These are phyloP conservation scores for Petromus typicus DNA, from an alignment of 2,113 vertebrate genomes.

Conservation along the genomic window DNA sequence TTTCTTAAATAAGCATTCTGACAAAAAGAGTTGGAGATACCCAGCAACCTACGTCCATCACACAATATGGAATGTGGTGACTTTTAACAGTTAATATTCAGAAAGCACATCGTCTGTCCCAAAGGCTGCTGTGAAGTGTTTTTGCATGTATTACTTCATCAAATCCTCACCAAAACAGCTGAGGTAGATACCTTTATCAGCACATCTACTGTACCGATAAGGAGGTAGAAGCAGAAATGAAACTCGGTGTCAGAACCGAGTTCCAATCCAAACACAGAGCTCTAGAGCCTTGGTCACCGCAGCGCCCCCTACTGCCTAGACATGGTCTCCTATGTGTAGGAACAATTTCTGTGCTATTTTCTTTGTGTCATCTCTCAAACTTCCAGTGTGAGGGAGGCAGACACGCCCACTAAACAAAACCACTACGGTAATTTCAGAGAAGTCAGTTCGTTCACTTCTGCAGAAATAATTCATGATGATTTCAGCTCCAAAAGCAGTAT, in stretches of 20 bases:
- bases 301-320: no score
- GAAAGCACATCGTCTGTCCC: background rate
- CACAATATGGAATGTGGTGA: background rate
- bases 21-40: slow-evolving; percentile 29
- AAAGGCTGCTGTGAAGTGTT: background rate
- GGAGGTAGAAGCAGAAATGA: background rate
- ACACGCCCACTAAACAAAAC: background rate
- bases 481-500: background rate
- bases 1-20: slow-evolving; percentile 19
- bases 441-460: background rate
- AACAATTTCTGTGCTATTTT: background rate
- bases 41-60: background rate
- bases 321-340: no score
- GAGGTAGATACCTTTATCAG: background rate
- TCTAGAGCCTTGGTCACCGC: background rate
- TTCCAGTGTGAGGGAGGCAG: background rate
- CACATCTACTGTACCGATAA: background rate
- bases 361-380: background rate
- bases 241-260: background rate
- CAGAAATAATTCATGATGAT: background rate
- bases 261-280: background rate
- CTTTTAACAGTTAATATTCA: background rate
- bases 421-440: background rate
- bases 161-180: background rate
- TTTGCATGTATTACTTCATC: background rate